These are phyloP conservation scores for Charanyca ferruginea DNA, from an alignment of 2,888 invertebrate species.

Conservation along the genomic window DNA sequence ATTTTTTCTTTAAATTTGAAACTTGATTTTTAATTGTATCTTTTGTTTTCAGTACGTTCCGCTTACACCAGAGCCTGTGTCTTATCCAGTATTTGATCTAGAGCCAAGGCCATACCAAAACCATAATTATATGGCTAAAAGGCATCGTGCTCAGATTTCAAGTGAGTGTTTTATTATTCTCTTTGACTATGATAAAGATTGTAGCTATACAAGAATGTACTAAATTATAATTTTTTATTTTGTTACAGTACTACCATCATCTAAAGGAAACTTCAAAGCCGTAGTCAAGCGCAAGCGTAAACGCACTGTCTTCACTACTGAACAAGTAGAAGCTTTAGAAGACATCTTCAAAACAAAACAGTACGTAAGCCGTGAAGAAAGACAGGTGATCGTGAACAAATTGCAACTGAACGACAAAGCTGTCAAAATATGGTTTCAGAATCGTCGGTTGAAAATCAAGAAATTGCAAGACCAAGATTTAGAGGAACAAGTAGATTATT, in stretches of 20 bases:
- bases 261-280: slow-evolving; percentile 62
- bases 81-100: slow-evolving; percentile 19
- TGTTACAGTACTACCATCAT: slow-evolving; percentile 61
- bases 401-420: slow-evolving; percentile 93
- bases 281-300: slow-evolving; percentile 90
- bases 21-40: not conserved
- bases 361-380: slow-evolving; percentile 93
- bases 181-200: not conserved
- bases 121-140: slow-evolving; percentile 31
- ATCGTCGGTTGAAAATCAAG: slow-evolving; percentile 93
- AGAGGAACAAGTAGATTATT: slow-evolving; percentile 28
- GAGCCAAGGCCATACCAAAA: slow-evolving; percentile 22
- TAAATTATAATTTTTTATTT: slow-evolving; percentile 8
- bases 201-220: not conserved
- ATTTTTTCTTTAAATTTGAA: not conserved
- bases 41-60: slow-evolving; percentile 38
- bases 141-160: slow-evolving; percentile 61
- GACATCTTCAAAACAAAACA: slow-evolving; percentile 92
- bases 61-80: slow-evolving; percentile 21
- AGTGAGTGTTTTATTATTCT: slow-evolving; percentile 59
- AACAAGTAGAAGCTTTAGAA: slow-evolving; percentile 93
- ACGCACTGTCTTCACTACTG: slow-evolving; percentile 94
- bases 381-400: slow-evolving; percentile 92
- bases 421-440: slow-evolving; percentile 96
- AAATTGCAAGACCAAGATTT: slow-evolving; percentile 78